Percentiles rank a stretch among this genome's conserved stretches.
These are phyloP conservation scores for Pseudochirops cupreus DNA, from an alignment of 2,797 vertebrate genomes.

Conservation along the genomic window DNA sequence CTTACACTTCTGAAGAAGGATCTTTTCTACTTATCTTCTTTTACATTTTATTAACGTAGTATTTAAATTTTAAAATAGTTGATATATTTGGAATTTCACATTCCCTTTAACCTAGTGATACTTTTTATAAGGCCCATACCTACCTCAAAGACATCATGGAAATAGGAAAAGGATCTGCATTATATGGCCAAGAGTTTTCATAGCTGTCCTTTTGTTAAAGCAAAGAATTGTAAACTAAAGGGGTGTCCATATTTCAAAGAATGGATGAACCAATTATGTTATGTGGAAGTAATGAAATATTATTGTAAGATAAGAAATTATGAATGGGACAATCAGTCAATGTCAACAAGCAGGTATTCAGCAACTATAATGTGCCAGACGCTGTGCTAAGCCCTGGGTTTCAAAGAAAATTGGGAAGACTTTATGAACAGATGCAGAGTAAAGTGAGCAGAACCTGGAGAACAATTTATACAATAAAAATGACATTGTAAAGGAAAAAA, in stretches of 20 bases:
- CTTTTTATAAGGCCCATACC: background rate
- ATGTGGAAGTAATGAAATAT: background rate
- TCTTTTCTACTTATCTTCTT: conserved; percentile 24
- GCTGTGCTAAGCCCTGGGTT: background rate
- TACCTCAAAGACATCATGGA: background rate
- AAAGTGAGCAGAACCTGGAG: background rate
- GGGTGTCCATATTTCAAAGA: background rate
- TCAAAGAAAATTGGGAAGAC: background rate
- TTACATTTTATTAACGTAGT: conserved; percentile 10
- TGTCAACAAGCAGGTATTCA: background rate
- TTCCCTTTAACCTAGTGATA: background rate
- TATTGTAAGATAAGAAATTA: background rate
- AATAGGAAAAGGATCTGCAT: background rate
- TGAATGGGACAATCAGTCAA: background rate
- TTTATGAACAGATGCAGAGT: background rate
- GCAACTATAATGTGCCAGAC: background rate
- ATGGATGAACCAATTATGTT: background rate
- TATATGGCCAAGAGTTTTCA: background rate
- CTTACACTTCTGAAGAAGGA: conserved; percentile 1
- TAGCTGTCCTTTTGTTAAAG: background rate
- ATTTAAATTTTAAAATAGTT: conserved; percentile 44
- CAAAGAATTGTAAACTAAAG: background rate
- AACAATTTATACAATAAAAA: background rate
- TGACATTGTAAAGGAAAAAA: background rate
- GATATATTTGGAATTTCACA: background rate